Evolutionary conservation across 2,888 invertebrate species (phyloP).

Genomic region (Hirtodrosophila cameraria): DNA sequence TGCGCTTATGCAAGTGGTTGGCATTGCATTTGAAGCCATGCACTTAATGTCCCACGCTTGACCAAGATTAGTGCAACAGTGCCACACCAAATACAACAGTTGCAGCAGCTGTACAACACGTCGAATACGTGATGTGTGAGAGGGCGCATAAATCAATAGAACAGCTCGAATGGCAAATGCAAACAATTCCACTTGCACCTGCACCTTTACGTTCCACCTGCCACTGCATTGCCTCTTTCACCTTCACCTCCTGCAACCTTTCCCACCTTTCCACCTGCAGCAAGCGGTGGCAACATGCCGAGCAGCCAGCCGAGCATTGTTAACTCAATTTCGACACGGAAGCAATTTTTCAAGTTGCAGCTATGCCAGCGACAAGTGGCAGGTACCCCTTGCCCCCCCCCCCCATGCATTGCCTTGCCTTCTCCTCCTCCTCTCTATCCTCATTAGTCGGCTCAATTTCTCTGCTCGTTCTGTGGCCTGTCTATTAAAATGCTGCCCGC

Average conservation of each 20-base stretch:
- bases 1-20: constrained; percentile 73
- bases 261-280: neutral
- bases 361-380: constrained; percentile 56
- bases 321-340: constrained; percentile 78
- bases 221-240: neutral
- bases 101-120: constrained; percentile 28
- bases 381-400: constrained; percentile 11
- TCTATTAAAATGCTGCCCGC: constrained; percentile 44
- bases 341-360: constrained; percentile 63
- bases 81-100: neutral
- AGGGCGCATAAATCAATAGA: constrained; percentile 70
- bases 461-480: constrained; percentile 33
- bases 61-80: constrained; percentile 43
- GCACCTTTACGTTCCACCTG: constrained; percentile 7
- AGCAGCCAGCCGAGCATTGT: constrained; percentile 55
- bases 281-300: constrained; percentile 9
- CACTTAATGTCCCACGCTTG: constrained; percentile 62
- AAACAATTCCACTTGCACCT: constrained; percentile 33
- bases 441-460: constrained; percentile 16
- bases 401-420: too few relatives aligned
- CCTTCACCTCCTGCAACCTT: constrained; percentile 4
- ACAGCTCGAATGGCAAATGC: constrained; percentile 46
- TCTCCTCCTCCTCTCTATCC: too few relatives aligned
- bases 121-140: constrained; percentile 53
- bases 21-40: constrained; percentile 70